Evolutionary conservation across 2,797 vertebrate species (phyloP).

Genomic region (Odontamblyopus rebecca): DNA sequence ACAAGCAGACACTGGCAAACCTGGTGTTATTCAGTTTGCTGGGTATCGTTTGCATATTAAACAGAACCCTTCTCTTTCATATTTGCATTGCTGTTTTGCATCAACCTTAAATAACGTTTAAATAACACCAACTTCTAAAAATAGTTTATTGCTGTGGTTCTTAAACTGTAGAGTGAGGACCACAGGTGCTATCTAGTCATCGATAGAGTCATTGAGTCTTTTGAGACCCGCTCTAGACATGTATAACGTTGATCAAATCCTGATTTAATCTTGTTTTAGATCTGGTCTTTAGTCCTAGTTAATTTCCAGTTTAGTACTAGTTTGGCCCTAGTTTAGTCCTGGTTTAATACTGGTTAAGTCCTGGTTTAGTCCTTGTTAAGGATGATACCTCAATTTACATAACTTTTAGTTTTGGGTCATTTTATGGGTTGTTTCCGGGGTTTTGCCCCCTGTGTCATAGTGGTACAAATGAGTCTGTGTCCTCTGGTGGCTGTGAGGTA

Average conservation of each 20-base stretch:
- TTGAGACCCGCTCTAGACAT: too few relatives aligned
- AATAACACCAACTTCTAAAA: background rate
- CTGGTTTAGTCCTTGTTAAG: too few relatives aligned
- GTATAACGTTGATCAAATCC: too few relatives aligned
- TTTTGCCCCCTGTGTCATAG: background rate
- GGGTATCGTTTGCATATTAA: background rate
- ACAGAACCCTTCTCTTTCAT: background rate
- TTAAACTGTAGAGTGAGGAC: background rate
- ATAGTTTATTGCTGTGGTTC: background rate
- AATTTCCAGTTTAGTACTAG: too few relatives aligned
- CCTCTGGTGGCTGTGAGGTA: background rate
- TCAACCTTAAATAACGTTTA: background rate
- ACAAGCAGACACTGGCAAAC: background rate
- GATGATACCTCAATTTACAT: too few relatives aligned
- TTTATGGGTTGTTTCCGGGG: too few relatives aligned
- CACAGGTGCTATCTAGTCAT: background rate
- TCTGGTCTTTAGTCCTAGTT: too few relatives aligned
- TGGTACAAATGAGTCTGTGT: background rate
- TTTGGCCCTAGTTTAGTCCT: too few relatives aligned
- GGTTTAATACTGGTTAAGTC: too few relatives aligned
- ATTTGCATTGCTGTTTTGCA: slow-evolving; percentile 10
- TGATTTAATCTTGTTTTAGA: too few relatives aligned
- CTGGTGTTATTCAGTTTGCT: background rate
- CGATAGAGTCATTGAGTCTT: too few relatives aligned
- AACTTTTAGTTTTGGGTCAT: too few relatives aligned